Evolutionary conservation across 2,797 vertebrate species (phyloP).

Genomic region (Rhyacichthys aspro): DNA sequence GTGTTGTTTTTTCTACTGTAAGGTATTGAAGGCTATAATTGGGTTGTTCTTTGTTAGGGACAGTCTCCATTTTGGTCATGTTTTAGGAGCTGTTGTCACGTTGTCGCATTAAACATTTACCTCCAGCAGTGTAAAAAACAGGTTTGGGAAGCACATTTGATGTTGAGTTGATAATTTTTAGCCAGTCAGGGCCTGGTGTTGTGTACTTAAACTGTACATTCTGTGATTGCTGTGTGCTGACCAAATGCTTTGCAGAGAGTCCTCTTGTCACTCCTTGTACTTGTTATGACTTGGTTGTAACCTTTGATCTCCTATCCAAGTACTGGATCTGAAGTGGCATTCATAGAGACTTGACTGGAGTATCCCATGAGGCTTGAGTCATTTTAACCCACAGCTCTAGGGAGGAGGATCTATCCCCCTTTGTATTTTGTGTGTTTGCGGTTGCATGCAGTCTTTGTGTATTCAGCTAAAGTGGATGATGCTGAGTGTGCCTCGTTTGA

Average conservation of each 20-base stretch:
- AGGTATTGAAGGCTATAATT: neutral
- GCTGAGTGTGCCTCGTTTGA: slow-evolving; percentile 45
- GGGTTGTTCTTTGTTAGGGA: slow-evolving; percentile 24
- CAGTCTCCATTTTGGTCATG: slow-evolving; percentile 31
- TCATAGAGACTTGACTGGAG: slow-evolving; percentile 62
- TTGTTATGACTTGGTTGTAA: slow-evolving; percentile 64
- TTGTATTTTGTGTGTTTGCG: slow-evolving; percentile 32
- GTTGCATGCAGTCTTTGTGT: slow-evolving; percentile 40
- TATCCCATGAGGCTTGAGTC: slow-evolving; percentile 65
- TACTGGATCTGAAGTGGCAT: slow-evolving; percentile 65
- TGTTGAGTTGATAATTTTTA: slow-evolving; percentile 23
- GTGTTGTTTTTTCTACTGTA: neutral
- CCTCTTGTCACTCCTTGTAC: slow-evolving; percentile 57
- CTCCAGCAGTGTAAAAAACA: slow-evolving; percentile 20
- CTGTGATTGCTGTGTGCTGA: slow-evolving; percentile 57
- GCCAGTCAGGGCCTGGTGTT: slow-evolving; percentile 27
- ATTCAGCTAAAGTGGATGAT: slow-evolving; percentile 20
- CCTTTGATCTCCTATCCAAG: slow-evolving; percentile 67
- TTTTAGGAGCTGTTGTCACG: slow-evolving; percentile 23
- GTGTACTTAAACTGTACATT: slow-evolving; percentile 35
- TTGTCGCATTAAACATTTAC: slow-evolving; percentile 23
- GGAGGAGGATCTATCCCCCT: slow-evolving; percentile 46
- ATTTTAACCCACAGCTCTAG: slow-evolving; percentile 66
- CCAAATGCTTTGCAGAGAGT: slow-evolving; percentile 42
- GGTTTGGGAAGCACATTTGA: slow-evolving; percentile 28